Base-by-base conservation (phyloP, 2,113 vertebrate species). In the Anoplopoma fimbria region DNA sequence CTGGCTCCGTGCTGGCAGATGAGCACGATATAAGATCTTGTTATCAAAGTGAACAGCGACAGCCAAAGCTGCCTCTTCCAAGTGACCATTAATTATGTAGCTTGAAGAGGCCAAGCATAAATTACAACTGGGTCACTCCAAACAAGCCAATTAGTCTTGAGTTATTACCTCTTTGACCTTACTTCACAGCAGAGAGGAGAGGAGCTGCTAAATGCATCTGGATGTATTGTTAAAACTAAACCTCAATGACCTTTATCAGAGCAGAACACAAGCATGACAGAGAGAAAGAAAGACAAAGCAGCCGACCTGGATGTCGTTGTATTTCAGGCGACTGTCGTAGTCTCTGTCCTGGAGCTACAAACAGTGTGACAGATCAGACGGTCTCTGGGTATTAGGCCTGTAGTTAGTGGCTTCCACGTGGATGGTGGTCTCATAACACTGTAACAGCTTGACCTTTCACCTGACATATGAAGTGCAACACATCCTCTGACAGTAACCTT, bases 1-100 rank as follows among this genome's bases (percentile, higher is more conserved):
- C 69, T 53, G 85, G 64, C 83, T 87, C 79, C 5, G 63, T 33
- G n/a, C 42, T 87, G 86, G 77, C 87, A 87, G 81, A 93, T 85
- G 82, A 89, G 49, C 31, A 21, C 61, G 86, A 93, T 84, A 88
- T 84, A 89, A 83, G 72, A 89, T 81, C 80, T 63, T 21, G 83
- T 86, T 81, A 85, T 75, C 78, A 75, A 77, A 88, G 47, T 9
- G 25, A 79, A 72, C 21, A 36, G 75, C n/a, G n/a, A n/a, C n/a
- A n/a, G n/a, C n/a, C n/a, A n/a, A n/a, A n/a, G n/a, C 74, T 68
- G 73, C 71, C 85, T 77, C 73, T 73, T 89, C 79, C 87, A 83
- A 83, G 61, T 74, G 64, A 83, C 68, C 67, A 62, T 85, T 82
- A 88, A 85, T 89, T 83, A 88, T 87, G 79, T 55, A 75, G 67